phyloP scores from a whole-genome alignment of 2,113 vertebrate species.

The Willisornis vidua region DNA sequence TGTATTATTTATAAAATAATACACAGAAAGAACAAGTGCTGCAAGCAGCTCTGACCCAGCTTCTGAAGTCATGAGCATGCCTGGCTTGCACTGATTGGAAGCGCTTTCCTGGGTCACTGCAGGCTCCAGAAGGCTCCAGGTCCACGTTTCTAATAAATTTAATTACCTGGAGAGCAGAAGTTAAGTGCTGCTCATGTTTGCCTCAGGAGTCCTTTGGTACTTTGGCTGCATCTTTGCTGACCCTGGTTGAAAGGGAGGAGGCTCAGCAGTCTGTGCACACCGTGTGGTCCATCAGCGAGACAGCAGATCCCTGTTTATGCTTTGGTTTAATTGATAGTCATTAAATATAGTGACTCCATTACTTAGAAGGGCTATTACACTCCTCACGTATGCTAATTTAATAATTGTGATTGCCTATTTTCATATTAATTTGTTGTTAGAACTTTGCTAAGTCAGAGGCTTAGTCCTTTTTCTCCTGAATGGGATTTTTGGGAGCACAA shows the following conservation, averaged over 20 bases:
- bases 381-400: neutral
- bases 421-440: neutral
- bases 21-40: neutral
- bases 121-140: neutral
- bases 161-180: neutral
- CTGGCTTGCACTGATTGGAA: neutral
- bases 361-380: neutral
- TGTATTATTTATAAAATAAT: neutral
- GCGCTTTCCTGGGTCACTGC: neutral
- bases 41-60: neutral
- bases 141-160: neutral
- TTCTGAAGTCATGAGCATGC: neutral
- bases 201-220: neutral
- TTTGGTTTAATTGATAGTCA: neutral
- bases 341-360: fast-evolving
- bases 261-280: neutral
- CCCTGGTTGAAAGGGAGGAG: neutral
- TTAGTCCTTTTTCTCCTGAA: neutral
- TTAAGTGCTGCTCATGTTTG: neutral
- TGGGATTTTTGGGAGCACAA: neutral
- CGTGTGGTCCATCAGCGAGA: neutral
- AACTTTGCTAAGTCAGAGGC: neutral
- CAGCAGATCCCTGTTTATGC: neutral
- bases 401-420: neutral
- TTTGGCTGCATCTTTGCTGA: neutral